Base-by-base conservation (phyloP, 2,888 invertebrate species). In the Masnerella sp. region DNA sequence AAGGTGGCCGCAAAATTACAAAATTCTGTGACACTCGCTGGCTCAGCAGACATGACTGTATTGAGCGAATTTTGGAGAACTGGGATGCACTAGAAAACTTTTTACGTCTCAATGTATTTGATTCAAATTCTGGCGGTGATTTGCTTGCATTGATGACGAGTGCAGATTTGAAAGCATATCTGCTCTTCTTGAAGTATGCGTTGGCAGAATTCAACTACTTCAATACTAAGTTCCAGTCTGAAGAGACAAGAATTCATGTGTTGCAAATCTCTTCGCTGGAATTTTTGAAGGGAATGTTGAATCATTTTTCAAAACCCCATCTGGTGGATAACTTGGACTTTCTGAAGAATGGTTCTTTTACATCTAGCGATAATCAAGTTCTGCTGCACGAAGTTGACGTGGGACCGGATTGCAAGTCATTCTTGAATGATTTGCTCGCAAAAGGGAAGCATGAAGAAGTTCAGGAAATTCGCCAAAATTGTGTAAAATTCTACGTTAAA, bases 171-270 rank as follows among this genome's bases (percentile, higher is more conserved):
- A 70, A 74, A 25, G 40, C 74, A 1, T 71, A 68, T 43, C 22
- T 72, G 5, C 3, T 32, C 14, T 77, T 77, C 38, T 43, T 77
- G 15, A 8, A 40, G 36, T 75, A 68, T 12, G 56, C 40, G 9
- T 49, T 77, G 1, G 32, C 68, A 15, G 58, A 45, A 36, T 77
- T 77, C 14, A 74, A 77, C 12, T 61, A 49, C 22, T 61, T 75
- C 5, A 77, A 75, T 47, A 42, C 47, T 4, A 38, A 14, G 3
- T 74, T 77, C 22, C 70, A 77, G 67, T 64, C 64, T 5, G 34
- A 7, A 0, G 61, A 68, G n/a, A 70, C 73, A 4, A 18, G 47
- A 7, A 51, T 75, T 7, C 69, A 74, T 49, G 30, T n/a, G 4
- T 54, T 74, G n/a, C 72, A 73, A 18, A 12, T 34, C 7, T 5